Base-by-base conservation (phyloP, 1,140 invertebrate species). In the Antheraea pernyi region DNA sequence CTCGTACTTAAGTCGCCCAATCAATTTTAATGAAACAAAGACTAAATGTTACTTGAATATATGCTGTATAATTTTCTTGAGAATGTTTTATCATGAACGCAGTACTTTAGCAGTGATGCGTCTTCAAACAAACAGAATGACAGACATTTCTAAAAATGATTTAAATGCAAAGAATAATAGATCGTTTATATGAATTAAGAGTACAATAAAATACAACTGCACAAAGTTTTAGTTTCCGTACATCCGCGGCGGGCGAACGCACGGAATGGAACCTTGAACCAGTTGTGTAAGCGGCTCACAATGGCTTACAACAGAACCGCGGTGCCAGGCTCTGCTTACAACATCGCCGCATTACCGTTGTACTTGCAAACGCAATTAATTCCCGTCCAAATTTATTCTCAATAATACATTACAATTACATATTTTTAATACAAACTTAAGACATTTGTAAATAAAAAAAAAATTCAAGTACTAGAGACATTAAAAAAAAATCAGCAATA, bases 211-310 rank as follows among this genome's bases (percentile, higher is more conserved):
- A 59, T 59, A 59, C 48, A 67, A 36, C 48, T 59, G 37, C n/a
- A 75, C 67, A 69, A 70, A 70, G 63, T 64, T 65, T n/a, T 71
- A 79, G 80, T 89, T 91, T 89, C 87, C 86, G 82, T 80, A 89
- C 82, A 86, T 89, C 89, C 87, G 86, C 78, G 79, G 83, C 78
- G 79, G 83, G 84, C 85, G 83, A 89, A 82, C 82, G 89, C 83
- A 88, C 84, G 80, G 83, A 83, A 76, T 74, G 79, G 83, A 88
- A 90, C 89, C 89, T 91, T 91, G 89, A 90, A 91, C 88, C 86
- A 91, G 77, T 91, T 91, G 88, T 87, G 87, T 91, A 89, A 91
- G 85, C 85, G 73, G 48, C 71, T 77, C 78, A 89, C 86, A 89
- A 89, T 89, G 79, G 87, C 82, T 89, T 91, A 86, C 88, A 81